Evolutionary conservation across 92 coral and sea anemone genomes (phyloP), one percentile per base, ranked within the genome.

Genomic region (Hydrozoanthus gracilis): DNA sequence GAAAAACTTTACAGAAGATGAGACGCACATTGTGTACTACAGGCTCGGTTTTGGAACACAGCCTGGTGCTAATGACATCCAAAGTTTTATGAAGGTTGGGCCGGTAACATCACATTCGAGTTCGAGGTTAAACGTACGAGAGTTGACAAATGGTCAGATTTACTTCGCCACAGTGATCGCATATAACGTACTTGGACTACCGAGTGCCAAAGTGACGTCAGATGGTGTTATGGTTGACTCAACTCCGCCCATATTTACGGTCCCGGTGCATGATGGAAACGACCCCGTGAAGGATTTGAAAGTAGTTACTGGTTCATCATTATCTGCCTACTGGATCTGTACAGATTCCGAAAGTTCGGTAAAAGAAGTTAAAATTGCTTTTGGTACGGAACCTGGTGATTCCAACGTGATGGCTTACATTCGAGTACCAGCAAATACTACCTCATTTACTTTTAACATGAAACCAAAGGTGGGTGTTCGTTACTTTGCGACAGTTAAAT

Each of bases 341-440:
- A 86, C 76, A 6, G 99, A 96, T 86, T 77, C 87, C 11, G 94
- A 96, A 76, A 95, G 98, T 50, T 83, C 89, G 27, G 58, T 96
- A 48, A 44, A 83, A 58, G 85, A 91, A 9, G 90, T 90, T 44
- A 87, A 84, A 71, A 86, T 95, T 61, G 96, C 92, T 44, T 95
- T 96, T 83, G 99, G 99, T 4, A 91, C 94, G n/a, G 95, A 93
- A 85, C 99, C 99, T 73, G 99, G 99, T 67, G 86, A 88, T 58
- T 62, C 87, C 11, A 93, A 93, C 71, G 89, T 95, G 45, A 87
- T 91, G 91, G 80, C 78, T 46, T 95, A 85, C 51, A 95, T 90
- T 45, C 18, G 27, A 12, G 74, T 95, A 2, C 86, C 88, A 8
- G 83, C 75, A 68, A 44, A 72, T 56, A 89, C 87, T 71, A 93